phyloP scores from a whole-genome alignment of 53 echinoderm and acorn worm genomes.

The Arbacia lixula region DNA sequence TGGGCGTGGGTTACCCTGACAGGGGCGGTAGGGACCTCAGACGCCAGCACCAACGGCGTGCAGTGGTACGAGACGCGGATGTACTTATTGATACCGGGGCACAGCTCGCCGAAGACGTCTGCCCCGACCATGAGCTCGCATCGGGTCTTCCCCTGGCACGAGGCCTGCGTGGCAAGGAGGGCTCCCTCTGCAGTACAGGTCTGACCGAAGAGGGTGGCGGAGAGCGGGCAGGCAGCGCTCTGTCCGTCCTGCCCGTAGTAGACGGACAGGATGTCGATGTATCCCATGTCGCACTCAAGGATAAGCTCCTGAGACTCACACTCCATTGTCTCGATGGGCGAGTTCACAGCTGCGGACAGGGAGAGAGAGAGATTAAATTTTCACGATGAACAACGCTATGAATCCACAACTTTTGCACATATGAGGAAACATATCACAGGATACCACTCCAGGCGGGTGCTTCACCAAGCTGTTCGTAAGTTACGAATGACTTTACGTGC shows the following conservation, averaged over 20 bases:
- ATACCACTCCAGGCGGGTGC: too few relatives aligned
- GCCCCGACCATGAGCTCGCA: conserved; percentile 29
- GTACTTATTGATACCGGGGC: conserved; percentile 23
- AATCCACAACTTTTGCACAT: not conserved
- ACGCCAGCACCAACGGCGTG: not conserved
- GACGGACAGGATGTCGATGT: conserved; percentile 46
- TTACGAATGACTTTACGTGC: too few relatives aligned
- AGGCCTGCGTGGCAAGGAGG: not conserved
- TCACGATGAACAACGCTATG: not conserved
- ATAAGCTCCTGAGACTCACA: conserved; percentile 14
- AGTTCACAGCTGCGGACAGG: not conserved
- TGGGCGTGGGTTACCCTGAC: not conserved
- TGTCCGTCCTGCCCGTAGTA: conserved; percentile 45
- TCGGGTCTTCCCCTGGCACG: conserved; percentile 21
- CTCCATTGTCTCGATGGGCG: conserved; percentile 22
- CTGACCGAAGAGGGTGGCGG: not conserved
- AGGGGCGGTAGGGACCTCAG: not conserved
- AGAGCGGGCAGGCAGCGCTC: not conserved
- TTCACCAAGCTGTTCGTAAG: too few relatives aligned
- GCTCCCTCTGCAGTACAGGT: conserved; percentile 15
- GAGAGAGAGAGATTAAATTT: too few relatives aligned
- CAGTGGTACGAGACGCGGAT: conserved; percentile 41
- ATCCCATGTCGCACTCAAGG: conserved; percentile 28
- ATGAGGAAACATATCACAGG: too few relatives aligned
- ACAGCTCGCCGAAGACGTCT: conserved; percentile 39